These are phyloP conservation scores for human DNA, from an alignment of 2,113 vertebrate species.

Conservation along the genomic window DNA sequence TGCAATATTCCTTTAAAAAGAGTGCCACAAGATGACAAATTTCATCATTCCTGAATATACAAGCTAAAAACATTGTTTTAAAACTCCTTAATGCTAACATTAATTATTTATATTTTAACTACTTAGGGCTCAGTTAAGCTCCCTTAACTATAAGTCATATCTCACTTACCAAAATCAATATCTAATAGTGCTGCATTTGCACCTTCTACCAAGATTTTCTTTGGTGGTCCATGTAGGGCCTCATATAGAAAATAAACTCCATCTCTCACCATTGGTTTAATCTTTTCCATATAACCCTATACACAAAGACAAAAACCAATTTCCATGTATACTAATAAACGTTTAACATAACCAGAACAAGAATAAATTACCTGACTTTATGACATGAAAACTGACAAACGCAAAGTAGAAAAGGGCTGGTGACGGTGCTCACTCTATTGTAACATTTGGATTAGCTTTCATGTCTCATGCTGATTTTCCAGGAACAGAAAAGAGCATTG, in stretches of 20 bases:
- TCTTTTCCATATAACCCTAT: slow-evolving; percentile 91
- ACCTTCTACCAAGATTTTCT: slow-evolving; percentile 98
- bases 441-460: neutral
- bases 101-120: slow-evolving; percentile 40
- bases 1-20: neutral
- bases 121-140: neutral
- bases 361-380: neutral
- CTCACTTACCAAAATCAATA: slow-evolving; percentile 96
- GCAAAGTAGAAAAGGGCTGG: neutral
- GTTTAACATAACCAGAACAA: neutral
- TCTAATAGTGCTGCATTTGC: slow-evolving; percentile 97
- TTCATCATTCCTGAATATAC: neutral
- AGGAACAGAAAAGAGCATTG: neutral
- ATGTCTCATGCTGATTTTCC: neutral
- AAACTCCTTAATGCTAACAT: slow-evolving; percentile 4
- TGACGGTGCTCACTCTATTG: neutral
- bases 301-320: slow-evolving; percentile 59
- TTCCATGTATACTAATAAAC: neutral
- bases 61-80: slow-evolving; percentile 34
- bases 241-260: slow-evolving; percentile 97
- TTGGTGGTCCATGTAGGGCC: slow-evolving; percentile 94
- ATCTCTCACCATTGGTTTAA: slow-evolving; percentile 97
- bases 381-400: neutral
- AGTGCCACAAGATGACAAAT: neutral
- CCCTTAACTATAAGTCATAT: neutral